phyloP scores from a whole-genome alignment of 37 sponge, comb jelly and placozoan species.

The Halisarca cf. caerulea region DNA sequence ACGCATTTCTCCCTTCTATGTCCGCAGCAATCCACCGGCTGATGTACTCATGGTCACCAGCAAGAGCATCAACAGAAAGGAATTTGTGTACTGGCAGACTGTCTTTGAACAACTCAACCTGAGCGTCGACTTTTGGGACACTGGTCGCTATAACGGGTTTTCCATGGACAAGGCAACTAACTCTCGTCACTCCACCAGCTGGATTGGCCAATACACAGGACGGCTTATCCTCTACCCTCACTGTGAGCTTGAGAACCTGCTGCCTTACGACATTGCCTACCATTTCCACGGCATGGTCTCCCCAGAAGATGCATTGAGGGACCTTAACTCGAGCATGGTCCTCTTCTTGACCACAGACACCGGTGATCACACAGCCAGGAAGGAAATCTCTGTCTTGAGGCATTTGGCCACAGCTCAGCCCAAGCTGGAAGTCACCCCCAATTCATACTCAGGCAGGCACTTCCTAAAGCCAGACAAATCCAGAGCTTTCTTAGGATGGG shows the following conservation, averaged over 20 bases:
- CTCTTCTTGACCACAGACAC: not conserved
- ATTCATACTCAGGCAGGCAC: slow-evolving; percentile 1
- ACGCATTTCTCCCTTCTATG: slow-evolving; percentile 57
- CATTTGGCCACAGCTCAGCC: not conserved
- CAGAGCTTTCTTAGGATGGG: not conserved
- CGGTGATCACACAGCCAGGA: not conserved
- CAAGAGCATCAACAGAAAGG: slow-evolving; percentile 30
- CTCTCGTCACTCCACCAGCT: not conserved
- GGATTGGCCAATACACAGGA: slow-evolving; percentile 25
- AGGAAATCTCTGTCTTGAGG: not conserved
- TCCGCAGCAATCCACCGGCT: not conserved
- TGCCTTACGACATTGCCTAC: slow-evolving; percentile 7
- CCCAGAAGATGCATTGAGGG: not conserved
- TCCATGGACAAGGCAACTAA: slow-evolving; percentile 12
- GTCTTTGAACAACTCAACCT: slow-evolving; percentile 48
- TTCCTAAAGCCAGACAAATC: not conserved
- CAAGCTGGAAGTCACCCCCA: not conserved
- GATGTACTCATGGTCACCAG: slow-evolving; percentile 63
- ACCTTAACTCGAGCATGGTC: slow-evolving; percentile 38
- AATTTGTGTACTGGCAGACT: slow-evolving; percentile 63
- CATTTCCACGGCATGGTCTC: slow-evolving; percentile 4
- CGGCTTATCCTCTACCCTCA: slow-evolving; percentile 43
- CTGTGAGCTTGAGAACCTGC: not conserved
- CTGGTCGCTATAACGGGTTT: slow-evolving; percentile 16
- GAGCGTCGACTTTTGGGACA: slow-evolving; percentile 70